Evolutionary conservation across 2,888 invertebrate genomes (phyloP), one percentile per base, ranked within the genome.

Genomic region (Nudaria mundana): DNA sequence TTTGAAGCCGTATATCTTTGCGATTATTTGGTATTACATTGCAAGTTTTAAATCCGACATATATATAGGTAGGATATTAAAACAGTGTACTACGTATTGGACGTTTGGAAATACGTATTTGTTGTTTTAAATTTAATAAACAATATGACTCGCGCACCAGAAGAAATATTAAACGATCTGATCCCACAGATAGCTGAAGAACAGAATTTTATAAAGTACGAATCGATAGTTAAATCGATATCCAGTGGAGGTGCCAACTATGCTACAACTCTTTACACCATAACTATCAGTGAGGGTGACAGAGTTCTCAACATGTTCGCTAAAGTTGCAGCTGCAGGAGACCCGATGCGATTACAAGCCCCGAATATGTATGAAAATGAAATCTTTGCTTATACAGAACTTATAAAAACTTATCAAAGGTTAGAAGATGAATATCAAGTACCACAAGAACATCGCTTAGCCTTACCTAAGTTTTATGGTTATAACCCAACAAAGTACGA

Each of bases 391-490:
- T 66, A 66, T 30, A 51, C 37, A 0, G 38, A 44, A 12, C 15
- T 62, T 11, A 26, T 13, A 3, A 20, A 64, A 3, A 23, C 62
- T 1, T 81, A 66, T 45, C 47, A 63, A 24, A 5, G 2, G 1
- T 11, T 24, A 24, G 10, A 24, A 24, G 10, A 24, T 5, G 24
- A 24, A 8, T 10, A 24, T 10, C 10, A 24, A n/a, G 24, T 24
- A 4, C 24, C 24, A 4, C 10, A 24, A 2, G 10, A 24, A 24
- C 5, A 24, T n/a, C n/a, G 24, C n/a, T 7, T 28, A 28, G 13
- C 28, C 13, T 50, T 63, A 3, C 37, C 65, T 1, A 63, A 63
- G 41, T 67, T 30, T 23, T 76, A 67, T 28, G 71, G 64, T 0
- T 48, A 47, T 6, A 51, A 52, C 5, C 23, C 44, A 0, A 56